Evolutionary conservation across 2,888 invertebrate species (phyloP), one percentile per base, ranked within the genome.

Genomic region (Dexiosoma caninum): DNA sequence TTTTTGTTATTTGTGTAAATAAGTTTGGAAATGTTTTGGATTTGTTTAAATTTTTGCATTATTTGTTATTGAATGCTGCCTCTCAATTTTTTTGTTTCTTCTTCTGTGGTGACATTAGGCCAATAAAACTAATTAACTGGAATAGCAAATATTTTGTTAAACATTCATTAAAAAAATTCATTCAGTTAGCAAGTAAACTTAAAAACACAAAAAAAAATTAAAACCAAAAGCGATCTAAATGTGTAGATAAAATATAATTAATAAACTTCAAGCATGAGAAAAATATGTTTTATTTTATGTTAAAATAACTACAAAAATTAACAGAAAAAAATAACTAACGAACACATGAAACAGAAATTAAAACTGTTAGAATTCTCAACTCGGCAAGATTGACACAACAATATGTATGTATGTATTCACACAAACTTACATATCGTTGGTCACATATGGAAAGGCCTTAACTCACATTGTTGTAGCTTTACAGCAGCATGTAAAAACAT

Each of bases 331-430:
- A 37, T 19, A 21, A 2, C 19, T 19, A 19, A 46, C n/a, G 4
- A 30, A 19, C 44, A 60, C 16, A 60, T 62, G 19, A 70, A 57
- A 53, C 14, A 66, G 59, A 75, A 70, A 70, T 40, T 71, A 77
- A 81, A 81, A 77, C 77, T 81, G 81, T 81, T 81, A 81, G 72
- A 81, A 77, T 81, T 81, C 77, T 77, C 81, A 81, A 76, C 60
- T 76, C n/a, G n/a, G 30, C 49, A 57, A 32, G 46, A 60, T 35
- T 55, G 60, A 32, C 27, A 40, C 37, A 37, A 40, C 32, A 66
- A 67, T n/a, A 49, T 53, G 40, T n/a, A 59, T 21, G 57, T 16
- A 44, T 9, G 44, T 10, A 7, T 6, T 27, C 23, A 49, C 5
- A 27, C 16, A 69, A 2, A 49, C 5, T 37, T 14, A 60, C 7